Evolutionary conservation across 2,113 vertebrate genomes (phyloP).

Genomic region (Misgurnus anguillicaudatus): DNA sequence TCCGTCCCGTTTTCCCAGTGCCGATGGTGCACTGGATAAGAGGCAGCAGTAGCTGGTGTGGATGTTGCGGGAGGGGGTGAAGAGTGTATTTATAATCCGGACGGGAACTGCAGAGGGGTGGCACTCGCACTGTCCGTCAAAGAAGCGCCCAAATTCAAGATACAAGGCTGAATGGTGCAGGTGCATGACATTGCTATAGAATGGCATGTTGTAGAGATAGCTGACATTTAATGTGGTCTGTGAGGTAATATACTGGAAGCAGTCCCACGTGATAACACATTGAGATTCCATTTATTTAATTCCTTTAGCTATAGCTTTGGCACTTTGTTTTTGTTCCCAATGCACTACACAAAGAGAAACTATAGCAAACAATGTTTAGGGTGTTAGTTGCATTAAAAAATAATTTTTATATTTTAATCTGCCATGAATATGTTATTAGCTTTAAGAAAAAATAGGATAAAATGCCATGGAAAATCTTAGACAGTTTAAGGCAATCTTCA

Average conservation of each 20-base stretch:
- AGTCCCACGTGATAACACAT: too few species aligned
- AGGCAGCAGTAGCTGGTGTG: conserved; percentile 67
- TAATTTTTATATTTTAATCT: too few species aligned
- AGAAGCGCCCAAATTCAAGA: conserved; percentile 46
- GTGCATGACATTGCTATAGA: background rate
- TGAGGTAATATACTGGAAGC: too few species aligned
- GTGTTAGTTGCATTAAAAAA: background rate
- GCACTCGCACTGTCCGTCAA: conserved; percentile 61
- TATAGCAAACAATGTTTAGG: background rate
- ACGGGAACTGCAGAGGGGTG: conserved; percentile 70
- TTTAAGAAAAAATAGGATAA: too few species aligned
- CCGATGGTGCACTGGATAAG: conserved; percentile 65
- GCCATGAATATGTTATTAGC: too few species aligned
- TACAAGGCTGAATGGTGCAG: background rate
- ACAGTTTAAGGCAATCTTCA: too few species aligned
- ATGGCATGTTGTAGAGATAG: background rate
- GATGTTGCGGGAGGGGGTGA: conserved; percentile 69
- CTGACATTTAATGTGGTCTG: background rate
- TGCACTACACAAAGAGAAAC: too few species aligned
- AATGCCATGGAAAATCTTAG: too few species aligned
- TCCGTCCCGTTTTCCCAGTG: conserved; percentile 68
- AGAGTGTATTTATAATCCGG: conserved; percentile 77
- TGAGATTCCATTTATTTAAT: too few species aligned
- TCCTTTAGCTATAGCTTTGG: too few species aligned
- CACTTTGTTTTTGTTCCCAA: too few species aligned